Evolutionary conservation across 2,113 vertebrate genomes (phyloP), one percentile per base, ranked within the genome.

Genomic region (Ia io): DNA sequence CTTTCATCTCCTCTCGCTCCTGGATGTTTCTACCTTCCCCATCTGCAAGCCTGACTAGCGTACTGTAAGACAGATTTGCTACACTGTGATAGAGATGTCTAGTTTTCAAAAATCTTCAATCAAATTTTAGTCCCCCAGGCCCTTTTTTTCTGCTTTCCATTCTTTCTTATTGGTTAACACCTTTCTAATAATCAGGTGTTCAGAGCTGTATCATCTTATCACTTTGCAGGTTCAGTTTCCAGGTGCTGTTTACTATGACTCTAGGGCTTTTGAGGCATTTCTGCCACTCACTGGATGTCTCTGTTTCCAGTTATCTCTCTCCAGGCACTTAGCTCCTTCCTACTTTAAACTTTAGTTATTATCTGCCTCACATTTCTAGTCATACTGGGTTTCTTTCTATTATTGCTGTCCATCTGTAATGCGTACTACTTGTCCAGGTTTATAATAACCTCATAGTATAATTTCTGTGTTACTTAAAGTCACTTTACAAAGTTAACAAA

Each of bases 151-250:
- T 84, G 73, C 84, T 88, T 84, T 85, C 78, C 86, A 73, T 95
- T 91, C 95, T 88, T 95, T 65, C 47, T 93, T 96, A 95, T 96
- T 96, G 95, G 91, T 95, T 96, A 97, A 95, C 96, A 97, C 95
- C 96, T 97, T 96, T 90, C 83, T 91, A 93, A 96, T 97, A 89
- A 97, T 94, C 96, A 80, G 82, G 95, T 93, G 88, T 94, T 93
- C 86, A 91, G 95, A 91, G 87, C 95, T 56, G 74, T 96, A 94
- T 95, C 96, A 80, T 96, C 93, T 97, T 93, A 91, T 95, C 96
- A 97, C 96, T 93, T 96, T 77, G 83, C 91, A 90, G 88, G 88
- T 95, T 94, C 49, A 49, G 70, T 80, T 97, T 91, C 92, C 90
- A 96, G 96, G 96, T 87, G 92, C 94, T 96, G 65, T 96, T 97